phyloP scores from a whole-genome alignment of 2,888 invertebrate species.

The Coleophora flavipennella region DNA sequence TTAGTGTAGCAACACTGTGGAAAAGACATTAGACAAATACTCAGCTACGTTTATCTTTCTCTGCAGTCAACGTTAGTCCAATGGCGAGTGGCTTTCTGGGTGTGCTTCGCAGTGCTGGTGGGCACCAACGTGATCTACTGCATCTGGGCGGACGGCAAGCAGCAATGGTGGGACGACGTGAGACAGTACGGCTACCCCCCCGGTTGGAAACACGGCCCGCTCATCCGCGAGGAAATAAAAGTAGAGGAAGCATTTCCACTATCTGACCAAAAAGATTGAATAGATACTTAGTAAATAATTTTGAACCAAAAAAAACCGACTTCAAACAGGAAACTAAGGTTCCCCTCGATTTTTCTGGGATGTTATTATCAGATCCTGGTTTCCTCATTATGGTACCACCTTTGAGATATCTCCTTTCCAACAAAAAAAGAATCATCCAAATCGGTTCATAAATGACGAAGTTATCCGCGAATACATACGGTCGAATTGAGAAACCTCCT shows the following conservation, averaged over 20 bases:
- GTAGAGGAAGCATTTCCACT: slow-evolving; percentile 39
- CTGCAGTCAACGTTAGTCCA: slow-evolving; percentile 51
- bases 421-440: too few species aligned
- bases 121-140: slow-evolving; percentile 77
- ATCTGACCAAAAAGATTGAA: slow-evolving; percentile 21
- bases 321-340: too few species aligned
- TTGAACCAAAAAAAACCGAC: too few species aligned
- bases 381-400: too few species aligned
- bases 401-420: too few species aligned
- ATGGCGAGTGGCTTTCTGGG: slow-evolving; percentile 80
- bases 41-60: slow-evolving; percentile 1
- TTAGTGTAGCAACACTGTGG: too few species aligned
- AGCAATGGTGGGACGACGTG: slow-evolving; percentile 81
- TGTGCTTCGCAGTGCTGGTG: slow-evolving; percentile 76
- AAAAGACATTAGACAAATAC: too few species aligned
- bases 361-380: too few species aligned
- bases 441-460: too few species aligned
- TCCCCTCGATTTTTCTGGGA: too few species aligned
- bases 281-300: not conserved
- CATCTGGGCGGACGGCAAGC: slow-evolving; percentile 78
- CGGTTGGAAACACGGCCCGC: slow-evolving; percentile 27
- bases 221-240: slow-evolving; percentile 31
- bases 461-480: too few species aligned
- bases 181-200: slow-evolving; percentile 56
- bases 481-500: too few species aligned